Conservation (phyloP, 2,888 invertebrate species). For the Cheilosia grossa region DNA sequence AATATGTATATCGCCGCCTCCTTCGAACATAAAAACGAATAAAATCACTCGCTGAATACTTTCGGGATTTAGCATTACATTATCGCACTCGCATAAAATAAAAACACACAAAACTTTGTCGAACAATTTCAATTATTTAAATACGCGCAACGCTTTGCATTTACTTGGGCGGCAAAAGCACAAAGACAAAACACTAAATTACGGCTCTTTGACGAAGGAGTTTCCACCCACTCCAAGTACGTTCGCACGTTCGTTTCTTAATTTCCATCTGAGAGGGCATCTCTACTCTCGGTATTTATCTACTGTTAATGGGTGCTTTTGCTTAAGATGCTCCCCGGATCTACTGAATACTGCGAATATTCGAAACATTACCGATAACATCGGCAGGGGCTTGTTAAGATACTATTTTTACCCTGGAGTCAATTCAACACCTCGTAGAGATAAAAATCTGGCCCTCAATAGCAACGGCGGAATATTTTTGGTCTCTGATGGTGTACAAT, state of each 20-base stretch:
- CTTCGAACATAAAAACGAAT: constrained; percentile 38
- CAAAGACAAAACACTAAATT: constrained; percentile 50
- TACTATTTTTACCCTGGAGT: constrained; percentile 6
- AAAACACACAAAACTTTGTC: constrained; percentile 42
- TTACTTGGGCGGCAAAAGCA: constrained; percentile 34
- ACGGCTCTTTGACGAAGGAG: constrained; percentile 27
- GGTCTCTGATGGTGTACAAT: constrained; percentile 8
- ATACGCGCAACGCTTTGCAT: constrained; percentile 52
- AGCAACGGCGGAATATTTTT: background rate
- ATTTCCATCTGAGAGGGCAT: constrained; percentile 49
- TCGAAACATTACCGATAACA: constrained; percentile 38
- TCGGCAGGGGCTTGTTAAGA: constrained; percentile 10
- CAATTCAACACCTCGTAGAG: background rate
- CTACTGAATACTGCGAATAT: background rate
- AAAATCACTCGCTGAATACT: constrained; percentile 43
- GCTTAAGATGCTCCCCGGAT: constrained; percentile 29
- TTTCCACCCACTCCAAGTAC: background rate
- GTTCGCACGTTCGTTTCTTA: constrained; percentile 24
- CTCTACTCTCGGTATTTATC: constrained; percentile 46
- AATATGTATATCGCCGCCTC: constrained; percentile 26
- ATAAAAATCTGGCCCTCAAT: background rate
- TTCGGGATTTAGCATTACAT: constrained; percentile 54
- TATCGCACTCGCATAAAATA: constrained; percentile 28
- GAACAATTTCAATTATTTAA: constrained; percentile 73
- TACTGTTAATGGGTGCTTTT: constrained; percentile 43